phyloP scores from a whole-genome alignment of 2,888 invertebrate genomes.

The Megastigmus dorsalis region DNA sequence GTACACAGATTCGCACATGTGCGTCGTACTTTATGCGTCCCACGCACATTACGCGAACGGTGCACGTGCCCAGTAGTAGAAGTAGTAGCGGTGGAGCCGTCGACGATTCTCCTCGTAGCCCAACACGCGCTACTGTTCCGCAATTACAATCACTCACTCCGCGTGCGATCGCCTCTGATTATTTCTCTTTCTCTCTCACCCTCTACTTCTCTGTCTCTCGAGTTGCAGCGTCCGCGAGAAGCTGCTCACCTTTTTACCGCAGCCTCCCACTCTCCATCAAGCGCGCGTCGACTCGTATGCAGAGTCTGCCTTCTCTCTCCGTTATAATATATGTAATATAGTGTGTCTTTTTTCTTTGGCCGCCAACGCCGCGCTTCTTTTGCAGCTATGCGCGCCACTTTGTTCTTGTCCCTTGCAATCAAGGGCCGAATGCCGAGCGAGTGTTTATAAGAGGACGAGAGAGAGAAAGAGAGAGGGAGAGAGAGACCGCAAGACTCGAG shows the following conservation, averaged over 20 bases:
- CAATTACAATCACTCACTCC: constrained; percentile 66
- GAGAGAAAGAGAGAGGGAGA: no score
- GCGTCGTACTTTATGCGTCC: constrained; percentile 4
- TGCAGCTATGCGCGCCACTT: constrained; percentile 15
- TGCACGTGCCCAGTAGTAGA: no score
- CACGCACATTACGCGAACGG: not conserved
- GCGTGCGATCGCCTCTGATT: constrained; percentile 46
- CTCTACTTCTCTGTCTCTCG: no score
- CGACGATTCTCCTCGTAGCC: constrained; percentile 38
- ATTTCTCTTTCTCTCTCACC: constrained; percentile 14
- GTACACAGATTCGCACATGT: no score
- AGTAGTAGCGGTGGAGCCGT: not conserved
- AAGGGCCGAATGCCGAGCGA: constrained; percentile 23
- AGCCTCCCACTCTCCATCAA: no score
- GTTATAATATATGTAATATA: not conserved
- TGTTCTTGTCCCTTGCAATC: constrained; percentile 40
- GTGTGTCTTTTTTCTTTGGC: no score
- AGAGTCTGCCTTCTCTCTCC: not conserved
- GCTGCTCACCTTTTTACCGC: no score
- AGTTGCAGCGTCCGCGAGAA: not conserved
- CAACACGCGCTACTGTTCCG: constrained; percentile 63
- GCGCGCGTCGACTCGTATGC: no score
- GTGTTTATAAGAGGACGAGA: no score
- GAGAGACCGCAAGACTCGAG: not conserved
- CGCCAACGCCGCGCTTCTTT: not conserved